Percentiles rank a stretch among this genome's conserved stretches.
Conservation (phyloP, 2,888 invertebrate genomes). For the Limulus polyphemus region DNA sequence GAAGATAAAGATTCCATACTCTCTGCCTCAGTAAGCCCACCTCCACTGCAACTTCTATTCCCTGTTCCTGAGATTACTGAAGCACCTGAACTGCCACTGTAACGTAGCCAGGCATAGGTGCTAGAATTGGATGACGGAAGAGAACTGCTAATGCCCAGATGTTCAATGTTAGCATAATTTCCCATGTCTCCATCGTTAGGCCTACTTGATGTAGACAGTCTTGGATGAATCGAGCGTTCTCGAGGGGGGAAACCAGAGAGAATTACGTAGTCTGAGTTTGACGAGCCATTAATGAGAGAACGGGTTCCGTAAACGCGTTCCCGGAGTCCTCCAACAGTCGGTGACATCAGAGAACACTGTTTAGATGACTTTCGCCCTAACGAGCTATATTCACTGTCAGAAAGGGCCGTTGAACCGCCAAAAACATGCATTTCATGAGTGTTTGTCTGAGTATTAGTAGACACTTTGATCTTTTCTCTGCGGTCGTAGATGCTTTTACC, state of each 20-base stretch:
- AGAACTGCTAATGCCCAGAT: constrained; percentile 8
- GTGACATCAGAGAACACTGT: constrained; percentile 25
- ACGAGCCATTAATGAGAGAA: constrained; percentile 29
- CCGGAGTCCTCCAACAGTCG: constrained; percentile 18
- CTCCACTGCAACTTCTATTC: constrained; percentile 3
- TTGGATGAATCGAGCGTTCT: constrained; percentile 4
- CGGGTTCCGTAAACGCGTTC: constrained; percentile 32
- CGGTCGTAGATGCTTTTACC: constrained; percentile 34
- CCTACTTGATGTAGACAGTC: constrained; percentile 7
- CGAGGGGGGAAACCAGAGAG: constrained; percentile 2
- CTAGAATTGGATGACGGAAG: neutral
- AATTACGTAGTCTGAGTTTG: constrained; percentile 18
- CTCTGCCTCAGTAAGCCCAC: constrained; percentile 73
- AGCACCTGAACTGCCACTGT: constrained; percentile 23
- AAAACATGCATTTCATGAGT: constrained; percentile 32
- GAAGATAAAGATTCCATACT: constrained; percentile 52
- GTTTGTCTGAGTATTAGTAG: constrained; percentile 79
- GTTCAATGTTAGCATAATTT: constrained; percentile 11
- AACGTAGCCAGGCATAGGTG: constrained; percentile 26
- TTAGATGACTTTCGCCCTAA: constrained; percentile 14
- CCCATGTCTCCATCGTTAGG: constrained; percentile 9
- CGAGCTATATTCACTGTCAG: constrained; percentile 24
- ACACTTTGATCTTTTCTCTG: constrained; percentile 59
- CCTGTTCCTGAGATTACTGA: constrained; percentile 11
- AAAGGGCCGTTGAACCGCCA: constrained; percentile 14